Evolutionary conservation across 2,113 vertebrate genomes (phyloP).

Genomic region (Albula goreensis): DNA sequence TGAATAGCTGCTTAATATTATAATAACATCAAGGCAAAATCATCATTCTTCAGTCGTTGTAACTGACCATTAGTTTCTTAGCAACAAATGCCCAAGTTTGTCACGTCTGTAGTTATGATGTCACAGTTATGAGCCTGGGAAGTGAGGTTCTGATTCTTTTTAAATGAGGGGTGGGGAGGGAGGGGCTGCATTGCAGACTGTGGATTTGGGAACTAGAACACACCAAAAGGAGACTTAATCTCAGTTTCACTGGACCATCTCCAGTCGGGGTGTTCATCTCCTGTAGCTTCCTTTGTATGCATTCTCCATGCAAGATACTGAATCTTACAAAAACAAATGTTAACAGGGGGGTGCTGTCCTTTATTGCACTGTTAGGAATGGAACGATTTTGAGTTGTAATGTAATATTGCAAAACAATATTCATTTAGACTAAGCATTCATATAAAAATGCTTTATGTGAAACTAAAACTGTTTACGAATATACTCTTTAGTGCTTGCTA

Average conservation of each 20-base stretch:
- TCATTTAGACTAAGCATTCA: neutral
- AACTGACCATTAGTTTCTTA: no score
- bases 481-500: neutral
- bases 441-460: no score
- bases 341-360: neutral
- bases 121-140: no score
- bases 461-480: no score
- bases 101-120: no score
- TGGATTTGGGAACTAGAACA: conserved; percentile 22
- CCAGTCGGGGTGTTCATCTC: conserved; percentile 7
- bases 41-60: no score
- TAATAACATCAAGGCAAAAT: no score
- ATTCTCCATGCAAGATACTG: neutral
- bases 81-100: no score
- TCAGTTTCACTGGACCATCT: conserved; percentile 28
- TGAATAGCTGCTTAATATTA: no score
- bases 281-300: conserved; percentile 18
- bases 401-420: neutral
- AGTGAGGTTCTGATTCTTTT: no score
- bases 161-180: no score
- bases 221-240: conserved; percentile 49
- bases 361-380: neutral
- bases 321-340: neutral
- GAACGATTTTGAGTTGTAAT: neutral
- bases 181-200: neutral